Conservation (phyloP, 2,113 vertebrate species). For the Eolophus roseicapilla region DNA sequence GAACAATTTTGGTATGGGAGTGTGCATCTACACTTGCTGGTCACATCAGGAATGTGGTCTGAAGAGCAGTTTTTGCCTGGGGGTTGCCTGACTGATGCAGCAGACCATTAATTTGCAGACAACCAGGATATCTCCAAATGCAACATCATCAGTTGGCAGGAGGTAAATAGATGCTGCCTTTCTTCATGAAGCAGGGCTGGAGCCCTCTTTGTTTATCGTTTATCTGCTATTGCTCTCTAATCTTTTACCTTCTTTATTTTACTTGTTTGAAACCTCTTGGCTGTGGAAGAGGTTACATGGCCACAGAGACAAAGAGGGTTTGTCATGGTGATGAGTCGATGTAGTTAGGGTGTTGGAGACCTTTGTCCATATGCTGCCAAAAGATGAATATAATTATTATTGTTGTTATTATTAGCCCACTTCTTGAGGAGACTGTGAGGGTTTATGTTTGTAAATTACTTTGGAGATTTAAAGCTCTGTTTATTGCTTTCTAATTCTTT, state of each 20-base stretch:
- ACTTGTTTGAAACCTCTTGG: neutral
- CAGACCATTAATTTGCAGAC: neutral
- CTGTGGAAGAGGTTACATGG: neutral
- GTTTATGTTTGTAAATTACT: slow-evolving; percentile 53
- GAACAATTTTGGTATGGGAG: neutral
- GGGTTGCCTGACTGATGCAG: neutral
- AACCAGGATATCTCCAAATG: neutral
- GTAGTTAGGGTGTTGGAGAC: neutral
- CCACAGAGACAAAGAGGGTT: neutral
- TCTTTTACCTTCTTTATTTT: neutral
- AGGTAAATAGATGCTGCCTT: neutral
- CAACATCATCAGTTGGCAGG: neutral
- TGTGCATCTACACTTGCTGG: neutral
- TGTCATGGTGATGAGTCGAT: neutral
- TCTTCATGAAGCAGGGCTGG: neutral
- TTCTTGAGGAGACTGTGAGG: neutral
- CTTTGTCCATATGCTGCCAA: neutral
- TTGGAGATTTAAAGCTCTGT: slow-evolving; percentile 23
- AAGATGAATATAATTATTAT: slow-evolving; percentile 34
- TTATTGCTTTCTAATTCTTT: slow-evolving; percentile 43
- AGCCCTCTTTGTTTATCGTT: neutral
- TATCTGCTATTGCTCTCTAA: neutral
- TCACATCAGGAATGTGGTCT: rapidly evolving
- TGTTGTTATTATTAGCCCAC: neutral
- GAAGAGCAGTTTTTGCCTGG: neutral